Conservation (phyloP, 2,797 vertebrate species). For the Xerus rutilus region DNA sequence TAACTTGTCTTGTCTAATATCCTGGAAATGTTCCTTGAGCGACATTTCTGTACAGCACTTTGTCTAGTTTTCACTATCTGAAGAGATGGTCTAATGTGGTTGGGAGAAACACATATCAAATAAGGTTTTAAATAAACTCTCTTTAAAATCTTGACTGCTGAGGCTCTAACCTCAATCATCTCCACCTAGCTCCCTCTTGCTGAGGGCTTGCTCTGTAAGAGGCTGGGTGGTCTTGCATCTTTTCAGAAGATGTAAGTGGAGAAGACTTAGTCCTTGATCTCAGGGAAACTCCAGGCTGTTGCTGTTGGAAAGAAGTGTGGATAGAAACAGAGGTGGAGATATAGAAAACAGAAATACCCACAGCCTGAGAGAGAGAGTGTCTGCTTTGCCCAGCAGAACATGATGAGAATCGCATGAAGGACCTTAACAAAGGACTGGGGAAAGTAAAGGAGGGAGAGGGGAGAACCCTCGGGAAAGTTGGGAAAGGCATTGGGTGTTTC, state of each 20-base stretch:
- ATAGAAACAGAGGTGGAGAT: no score
- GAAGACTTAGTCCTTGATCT: not conserved
- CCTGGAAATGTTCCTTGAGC: not conserved
- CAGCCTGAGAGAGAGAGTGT: not conserved
- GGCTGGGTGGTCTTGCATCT: not conserved
- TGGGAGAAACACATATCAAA: not conserved
- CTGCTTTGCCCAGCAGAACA: rapidly evolving
- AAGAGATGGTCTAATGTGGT: not conserved
- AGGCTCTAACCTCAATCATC: not conserved
- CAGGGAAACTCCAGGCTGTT: not conserved
- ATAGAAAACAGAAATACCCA: no score
- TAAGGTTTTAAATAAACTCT: not conserved
- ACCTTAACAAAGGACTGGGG: not conserved
- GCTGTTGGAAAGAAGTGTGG: not conserved
- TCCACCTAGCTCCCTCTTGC: rapidly evolving
- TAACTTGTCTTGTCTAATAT: conserved; percentile 51
- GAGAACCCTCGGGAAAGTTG: not conserved
- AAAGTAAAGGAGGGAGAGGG: not conserved
- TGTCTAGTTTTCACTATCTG: not conserved
- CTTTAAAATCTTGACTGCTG: not conserved
- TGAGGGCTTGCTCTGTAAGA: not conserved
- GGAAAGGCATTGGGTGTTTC: no score
- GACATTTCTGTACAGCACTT: not conserved
- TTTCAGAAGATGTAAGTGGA: not conserved
- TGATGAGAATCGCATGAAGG: not conserved